These are phyloP conservation scores for Temnothorax ravouxi DNA, from an alignment of 2,888 invertebrate species.

Conservation along the genomic window DNA sequence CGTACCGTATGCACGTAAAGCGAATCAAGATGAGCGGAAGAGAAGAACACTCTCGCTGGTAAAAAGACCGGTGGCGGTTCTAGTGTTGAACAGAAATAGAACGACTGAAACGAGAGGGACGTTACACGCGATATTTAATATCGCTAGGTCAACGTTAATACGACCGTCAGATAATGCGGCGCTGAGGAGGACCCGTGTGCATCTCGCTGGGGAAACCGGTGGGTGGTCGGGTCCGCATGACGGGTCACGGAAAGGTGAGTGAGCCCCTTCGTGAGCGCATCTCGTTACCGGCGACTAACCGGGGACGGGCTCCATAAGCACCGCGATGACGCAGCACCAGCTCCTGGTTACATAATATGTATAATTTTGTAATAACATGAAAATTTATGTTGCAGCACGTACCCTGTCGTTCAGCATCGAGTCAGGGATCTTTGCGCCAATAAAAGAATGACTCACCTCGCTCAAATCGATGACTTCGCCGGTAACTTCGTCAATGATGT, in stretches of 20 bases:
- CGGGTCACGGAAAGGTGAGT: constrained; percentile 72
- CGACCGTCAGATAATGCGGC: constrained; percentile 13
- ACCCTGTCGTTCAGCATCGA: constrained; percentile 69
- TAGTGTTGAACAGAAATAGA: not conserved
- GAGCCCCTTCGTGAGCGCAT: constrained; percentile 62
- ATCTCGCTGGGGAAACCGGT: constrained; percentile 46
- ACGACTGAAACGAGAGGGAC: not conserved
- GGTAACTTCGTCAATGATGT: constrained; percentile 94
- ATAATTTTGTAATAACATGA: constrained; percentile 51
- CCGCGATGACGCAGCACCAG: constrained; percentile 84
- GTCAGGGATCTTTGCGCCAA: constrained; percentile 41
- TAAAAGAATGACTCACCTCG: constrained; percentile 88
- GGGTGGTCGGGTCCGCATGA: constrained; percentile 77
- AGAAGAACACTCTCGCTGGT: not conserved
- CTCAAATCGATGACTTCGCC: constrained; percentile 95
- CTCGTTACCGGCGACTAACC: constrained; percentile 80
- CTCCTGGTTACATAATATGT: constrained; percentile 80
- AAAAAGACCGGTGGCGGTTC: not conserved
- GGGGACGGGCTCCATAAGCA: constrained; percentile 79
- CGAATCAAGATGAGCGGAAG: not conserved
- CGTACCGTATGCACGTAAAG: not conserved
- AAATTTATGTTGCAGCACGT: constrained; percentile 50
- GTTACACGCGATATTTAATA: constrained; percentile 13
- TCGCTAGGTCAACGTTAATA: constrained; percentile 18
- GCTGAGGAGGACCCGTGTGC: constrained; percentile 56